A percentile compares a stretch with the other conserved stretches of the same genome.
Conservation (phyloP, 2,113 vertebrate genomes). For the Dromas ardeola region DNA sequence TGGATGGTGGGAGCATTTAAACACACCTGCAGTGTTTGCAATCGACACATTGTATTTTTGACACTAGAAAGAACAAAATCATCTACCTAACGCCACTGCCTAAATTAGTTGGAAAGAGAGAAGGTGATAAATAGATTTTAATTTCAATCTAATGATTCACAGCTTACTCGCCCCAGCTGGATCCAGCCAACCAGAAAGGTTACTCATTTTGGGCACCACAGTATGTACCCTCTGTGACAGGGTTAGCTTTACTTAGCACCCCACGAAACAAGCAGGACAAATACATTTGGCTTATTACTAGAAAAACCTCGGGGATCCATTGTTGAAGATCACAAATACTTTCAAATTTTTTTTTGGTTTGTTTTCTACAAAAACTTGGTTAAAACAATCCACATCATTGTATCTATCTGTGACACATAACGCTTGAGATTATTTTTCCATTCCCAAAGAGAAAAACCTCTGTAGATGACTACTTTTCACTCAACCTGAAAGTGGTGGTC, state of each 20-base stretch:
- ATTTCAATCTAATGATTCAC: conserved; percentile 25
- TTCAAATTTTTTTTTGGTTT: neutral
- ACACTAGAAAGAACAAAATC: neutral
- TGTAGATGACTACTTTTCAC: conserved; percentile 20
- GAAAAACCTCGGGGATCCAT: neutral
- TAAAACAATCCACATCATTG: neutral
- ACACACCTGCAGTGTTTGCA: neutral
- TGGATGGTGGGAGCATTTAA: neutral
- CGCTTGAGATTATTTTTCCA: neutral
- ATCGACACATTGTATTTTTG: neutral
- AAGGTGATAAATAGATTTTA: conserved; percentile 21
- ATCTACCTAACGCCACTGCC: neutral
- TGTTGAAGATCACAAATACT: neutral
- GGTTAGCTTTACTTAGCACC: conserved; percentile 2
- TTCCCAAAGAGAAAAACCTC: neutral
- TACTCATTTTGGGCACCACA: neutral
- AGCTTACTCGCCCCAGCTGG: neutral
- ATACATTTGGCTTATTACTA: neutral
- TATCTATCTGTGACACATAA: neutral
- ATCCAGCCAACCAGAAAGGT: conserved; percentile 29
- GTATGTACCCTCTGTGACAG: neutral
- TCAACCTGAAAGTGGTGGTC: conserved; percentile 1
- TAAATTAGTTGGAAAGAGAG: neutral
- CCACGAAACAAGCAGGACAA: neutral
- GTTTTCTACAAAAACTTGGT: neutral